These are phyloP conservation scores for Hylomyscus alleni DNA, from an alignment of 2,797 vertebrate genomes.

Conservation along the genomic window DNA sequence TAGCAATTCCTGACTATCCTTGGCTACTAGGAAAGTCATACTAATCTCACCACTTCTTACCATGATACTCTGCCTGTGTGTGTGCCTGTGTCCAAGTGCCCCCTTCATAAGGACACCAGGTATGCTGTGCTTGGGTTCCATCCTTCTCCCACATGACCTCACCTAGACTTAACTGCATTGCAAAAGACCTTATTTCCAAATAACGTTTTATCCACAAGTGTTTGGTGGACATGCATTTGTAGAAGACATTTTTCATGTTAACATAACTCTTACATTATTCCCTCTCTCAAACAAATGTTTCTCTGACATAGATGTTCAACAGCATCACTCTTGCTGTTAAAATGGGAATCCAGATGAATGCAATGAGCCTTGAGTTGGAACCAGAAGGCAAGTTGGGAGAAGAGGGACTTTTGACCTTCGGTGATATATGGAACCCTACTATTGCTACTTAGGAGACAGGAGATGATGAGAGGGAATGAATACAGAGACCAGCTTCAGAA, in stretches of 20 bases:
- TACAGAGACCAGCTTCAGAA: background rate
- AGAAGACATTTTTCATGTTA: background rate
- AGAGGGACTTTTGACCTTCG: background rate
- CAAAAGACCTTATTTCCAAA: slow-evolving; percentile 1
- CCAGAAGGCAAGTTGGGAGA: background rate
- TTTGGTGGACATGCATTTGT: background rate
- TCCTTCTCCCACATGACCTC: background rate
- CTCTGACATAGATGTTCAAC: background rate
- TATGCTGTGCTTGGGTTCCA: background rate
- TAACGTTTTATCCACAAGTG: background rate
- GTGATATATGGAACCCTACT: background rate
- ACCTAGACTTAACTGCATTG: background rate
- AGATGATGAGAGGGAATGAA: background rate
- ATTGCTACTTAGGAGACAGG: background rate
- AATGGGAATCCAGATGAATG: background rate
- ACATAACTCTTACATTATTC: background rate
- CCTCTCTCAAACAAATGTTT: background rate
- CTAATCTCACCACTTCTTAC: background rate
- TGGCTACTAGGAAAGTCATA: too few species aligned
- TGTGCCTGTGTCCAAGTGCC: background rate
- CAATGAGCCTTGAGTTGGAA: background rate
- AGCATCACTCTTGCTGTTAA: background rate
- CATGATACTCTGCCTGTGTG: background rate
- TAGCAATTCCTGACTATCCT: background rate
- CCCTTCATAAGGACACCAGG: background rate